phyloP scores from a whole-genome alignment of 1,140 invertebrate species.

The Drosophila nasuta region DNA sequence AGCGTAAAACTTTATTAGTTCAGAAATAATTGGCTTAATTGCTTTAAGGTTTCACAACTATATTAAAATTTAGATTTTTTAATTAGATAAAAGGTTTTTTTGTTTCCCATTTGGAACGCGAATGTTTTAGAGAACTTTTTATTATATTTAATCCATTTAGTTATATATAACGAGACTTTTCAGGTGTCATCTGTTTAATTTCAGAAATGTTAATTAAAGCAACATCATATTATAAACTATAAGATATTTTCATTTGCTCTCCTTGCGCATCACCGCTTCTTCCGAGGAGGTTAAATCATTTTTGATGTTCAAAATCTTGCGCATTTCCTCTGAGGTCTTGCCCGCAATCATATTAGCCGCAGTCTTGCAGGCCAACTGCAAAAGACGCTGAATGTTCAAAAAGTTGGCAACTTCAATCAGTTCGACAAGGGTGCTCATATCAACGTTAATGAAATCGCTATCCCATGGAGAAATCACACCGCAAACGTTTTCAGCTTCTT shows the following conservation, averaged over 20 bases:
- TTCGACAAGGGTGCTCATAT: conserved; percentile 99
- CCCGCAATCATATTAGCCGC: conserved; percentile 99
- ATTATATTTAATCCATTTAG: too few species aligned
- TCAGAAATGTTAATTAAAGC: too few species aligned
- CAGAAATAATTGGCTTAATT: neutral
- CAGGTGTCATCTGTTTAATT: too few species aligned
- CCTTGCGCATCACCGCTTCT: conserved; percentile 85
- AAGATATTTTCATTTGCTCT: conserved; percentile 92
- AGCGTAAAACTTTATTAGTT: conserved; percentile 10
- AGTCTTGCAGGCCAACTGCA: conserved; percentile 99
- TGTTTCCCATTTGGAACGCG: too few species aligned
- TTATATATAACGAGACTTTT: too few species aligned
- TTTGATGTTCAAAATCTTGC: conserved; percentile 99
- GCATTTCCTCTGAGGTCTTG: conserved; percentile 98
- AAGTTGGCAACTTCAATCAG: conserved; percentile 98
- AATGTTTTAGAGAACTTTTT: too few species aligned
- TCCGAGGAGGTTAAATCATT: conserved; percentile 98
- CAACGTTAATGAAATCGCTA: conserved; percentile 98
- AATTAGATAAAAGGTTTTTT: too few species aligned
- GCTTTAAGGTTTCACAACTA: neutral
- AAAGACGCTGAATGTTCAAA: conserved; percentile 97
- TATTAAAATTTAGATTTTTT: neutral
- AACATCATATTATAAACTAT: too few species aligned
- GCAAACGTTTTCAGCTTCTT: conserved; percentile 97
- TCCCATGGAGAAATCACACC: conserved; percentile 99